Evolutionary conservation across 1,140 invertebrate genomes (phyloP).

Genomic region (Solenopsis fugax): DNA sequence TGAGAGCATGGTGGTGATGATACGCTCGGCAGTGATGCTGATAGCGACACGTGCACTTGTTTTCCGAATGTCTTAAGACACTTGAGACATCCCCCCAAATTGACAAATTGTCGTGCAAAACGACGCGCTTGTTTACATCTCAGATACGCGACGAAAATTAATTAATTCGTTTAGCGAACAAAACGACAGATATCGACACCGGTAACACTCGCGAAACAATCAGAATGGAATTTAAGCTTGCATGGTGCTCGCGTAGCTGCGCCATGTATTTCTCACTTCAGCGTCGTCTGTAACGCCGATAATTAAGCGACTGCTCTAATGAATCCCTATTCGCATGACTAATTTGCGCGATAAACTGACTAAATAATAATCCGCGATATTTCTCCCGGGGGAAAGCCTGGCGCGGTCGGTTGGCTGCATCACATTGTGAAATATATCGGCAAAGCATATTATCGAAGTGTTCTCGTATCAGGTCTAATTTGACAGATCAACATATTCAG

Average conservation of each 20-base stretch:
- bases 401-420: constrained; percentile 70
- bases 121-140: constrained; percentile 8
- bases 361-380: constrained; percentile 80
- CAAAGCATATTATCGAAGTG: constrained; percentile 64
- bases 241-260: constrained; percentile 36
- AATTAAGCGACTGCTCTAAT: constrained; percentile 79
- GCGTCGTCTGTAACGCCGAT: constrained; percentile 70
- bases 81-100: neutral
- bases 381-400: constrained; percentile 74
- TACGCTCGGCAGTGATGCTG: neutral
- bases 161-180: constrained; percentile 53
- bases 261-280: constrained; percentile 66
- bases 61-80: neutral
- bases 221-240: constrained; percentile 67
- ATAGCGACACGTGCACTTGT: neutral
- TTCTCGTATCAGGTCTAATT: constrained; percentile 62
- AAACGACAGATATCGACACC: constrained; percentile 53
- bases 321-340: constrained; percentile 79
- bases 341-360: constrained; percentile 80
- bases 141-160: constrained; percentile 37
- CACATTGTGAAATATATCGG: constrained; percentile 64
- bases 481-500: constrained; percentile 63
- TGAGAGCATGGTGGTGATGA: neutral
- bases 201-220: constrained; percentile 64
- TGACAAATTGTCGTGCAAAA: constrained; percentile 18